Evolutionary conservation across 2,113 vertebrate species (phyloP).

Genomic region (Otis tarda): DNA sequence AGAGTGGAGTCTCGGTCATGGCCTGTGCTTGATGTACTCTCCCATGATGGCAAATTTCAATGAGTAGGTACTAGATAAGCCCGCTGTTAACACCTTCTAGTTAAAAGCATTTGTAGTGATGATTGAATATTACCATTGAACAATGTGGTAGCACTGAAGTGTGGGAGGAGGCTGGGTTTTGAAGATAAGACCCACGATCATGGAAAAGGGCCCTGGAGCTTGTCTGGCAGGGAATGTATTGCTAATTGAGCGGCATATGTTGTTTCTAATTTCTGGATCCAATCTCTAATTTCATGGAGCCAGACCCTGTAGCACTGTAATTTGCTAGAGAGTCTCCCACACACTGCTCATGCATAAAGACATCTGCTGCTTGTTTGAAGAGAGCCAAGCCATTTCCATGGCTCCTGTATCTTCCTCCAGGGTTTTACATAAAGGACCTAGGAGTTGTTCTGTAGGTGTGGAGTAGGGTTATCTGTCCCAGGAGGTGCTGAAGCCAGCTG

Average conservation of each 20-base stretch:
- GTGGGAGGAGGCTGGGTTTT: not conserved
- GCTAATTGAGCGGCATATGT: slow-evolving; percentile 49
- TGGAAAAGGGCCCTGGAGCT: slow-evolving; percentile 3
- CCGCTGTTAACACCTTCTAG: not conserved
- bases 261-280: slow-evolving; percentile 44
- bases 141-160: not conserved
- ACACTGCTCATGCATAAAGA: slow-evolving; percentile 45
- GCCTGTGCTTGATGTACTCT: not conserved
- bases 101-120: not conserved
- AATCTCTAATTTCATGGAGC: slow-evolving; percentile 34
- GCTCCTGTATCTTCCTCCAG: not conserved
- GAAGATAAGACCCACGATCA: not conserved
- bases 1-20: not conserved
- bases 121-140: not conserved
- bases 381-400: slow-evolving; percentile 31
- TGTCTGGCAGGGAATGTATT: slow-evolving; percentile 10
- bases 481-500: not conserved
- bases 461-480: not conserved
- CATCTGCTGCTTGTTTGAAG: slow-evolving; percentile 63
- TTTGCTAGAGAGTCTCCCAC: slow-evolving; percentile 60
- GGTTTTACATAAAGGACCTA: not conserved
- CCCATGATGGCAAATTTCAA: not conserved
- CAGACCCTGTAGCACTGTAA: slow-evolving; percentile 24
- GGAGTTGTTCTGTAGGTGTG: not conserved
- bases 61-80: not conserved